A percentile compares a stretch with the other conserved stretches of the same genome.
These are phyloP conservation scores for Mesopsocus fuscifrons DNA, from an alignment of 2,888 invertebrate genomes.

Conservation along the genomic window DNA sequence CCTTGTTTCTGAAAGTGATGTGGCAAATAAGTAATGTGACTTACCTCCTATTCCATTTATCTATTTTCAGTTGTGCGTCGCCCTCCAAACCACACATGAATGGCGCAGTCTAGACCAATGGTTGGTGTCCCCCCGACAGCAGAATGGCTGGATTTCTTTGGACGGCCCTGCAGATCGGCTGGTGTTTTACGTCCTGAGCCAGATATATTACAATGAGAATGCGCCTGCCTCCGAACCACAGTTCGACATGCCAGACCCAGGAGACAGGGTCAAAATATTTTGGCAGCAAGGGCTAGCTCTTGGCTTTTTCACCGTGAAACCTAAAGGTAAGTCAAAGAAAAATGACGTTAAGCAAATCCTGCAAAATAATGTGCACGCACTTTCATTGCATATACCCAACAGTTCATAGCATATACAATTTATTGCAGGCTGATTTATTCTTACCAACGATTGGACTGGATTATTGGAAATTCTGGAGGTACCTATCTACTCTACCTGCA, in stretches of 20 bases:
- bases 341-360: too few relatives aligned
- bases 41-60: too few relatives aligned
- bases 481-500: too few relatives aligned
- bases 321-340: constrained; percentile 25
- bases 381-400: too few relatives aligned
- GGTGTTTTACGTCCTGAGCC: constrained; percentile 1
- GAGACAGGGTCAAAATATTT: constrained; percentile 13
- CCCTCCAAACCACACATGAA: not conserved
- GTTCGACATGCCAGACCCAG: constrained; percentile 14
- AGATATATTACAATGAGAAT: constrained; percentile 1
- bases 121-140: not conserved
- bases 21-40: too few relatives aligned
- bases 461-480: too few relatives aligned
- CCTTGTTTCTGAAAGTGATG: too few relatives aligned
- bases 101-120: not conserved
- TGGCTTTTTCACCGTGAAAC: constrained; percentile 25
- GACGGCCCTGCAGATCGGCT: not conserved
- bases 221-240: not conserved
- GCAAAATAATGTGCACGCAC: too few relatives aligned
- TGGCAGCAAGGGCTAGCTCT: constrained; percentile 22
- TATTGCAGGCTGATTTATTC: too few relatives aligned
- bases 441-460: too few relatives aligned
- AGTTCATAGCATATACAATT: too few relatives aligned
- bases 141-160: not conserved
- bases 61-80: not conserved